These are phyloP conservation scores for Cryptoblepharus egeriae DNA, from an alignment of 2,797 vertebrate genomes.

Conservation along the genomic window DNA sequence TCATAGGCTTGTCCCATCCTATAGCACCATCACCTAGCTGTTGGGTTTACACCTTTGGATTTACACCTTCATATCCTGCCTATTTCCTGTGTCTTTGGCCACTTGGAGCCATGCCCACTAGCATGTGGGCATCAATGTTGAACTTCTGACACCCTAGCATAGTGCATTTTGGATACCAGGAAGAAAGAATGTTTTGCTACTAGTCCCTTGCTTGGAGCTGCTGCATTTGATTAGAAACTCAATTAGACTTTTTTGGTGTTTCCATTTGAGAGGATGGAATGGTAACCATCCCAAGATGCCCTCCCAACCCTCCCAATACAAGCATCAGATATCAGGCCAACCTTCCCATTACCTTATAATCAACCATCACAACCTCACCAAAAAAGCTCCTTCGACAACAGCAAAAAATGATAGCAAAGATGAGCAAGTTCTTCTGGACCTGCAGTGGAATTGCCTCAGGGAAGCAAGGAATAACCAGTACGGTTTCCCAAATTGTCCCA, in stretches of 20 bases:
- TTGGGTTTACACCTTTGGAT: too few relatives aligned
- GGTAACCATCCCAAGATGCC: neutral
- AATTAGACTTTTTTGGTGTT: neutral
- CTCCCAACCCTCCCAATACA: neutral
- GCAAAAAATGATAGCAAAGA: neutral
- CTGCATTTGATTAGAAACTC: neutral
- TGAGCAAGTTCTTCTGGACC: neutral
- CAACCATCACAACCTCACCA: neutral
- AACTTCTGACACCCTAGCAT: neutral
- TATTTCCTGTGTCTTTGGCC: neutral
- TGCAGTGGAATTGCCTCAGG: neutral
- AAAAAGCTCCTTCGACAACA: neutral
- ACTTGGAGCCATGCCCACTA: neutral
- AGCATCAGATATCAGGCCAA: neutral
- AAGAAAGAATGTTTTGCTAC: neutral
- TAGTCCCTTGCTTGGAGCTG: neutral
- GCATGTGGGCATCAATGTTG: neutral
- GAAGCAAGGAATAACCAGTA: neutral
- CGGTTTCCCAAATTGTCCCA: neutral
- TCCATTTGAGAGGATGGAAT: neutral
- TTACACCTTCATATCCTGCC: neutral
- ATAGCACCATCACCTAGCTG: too few relatives aligned
- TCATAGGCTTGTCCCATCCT: neutral
- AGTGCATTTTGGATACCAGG: too few relatives aligned
- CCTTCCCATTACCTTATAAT: neutral